Percentiles rank a stretch among this genome's conserved stretches.
Evolutionary conservation across 2,113 vertebrate genomes (phyloP).

Genomic region (Platysternon megacephalum): DNA sequence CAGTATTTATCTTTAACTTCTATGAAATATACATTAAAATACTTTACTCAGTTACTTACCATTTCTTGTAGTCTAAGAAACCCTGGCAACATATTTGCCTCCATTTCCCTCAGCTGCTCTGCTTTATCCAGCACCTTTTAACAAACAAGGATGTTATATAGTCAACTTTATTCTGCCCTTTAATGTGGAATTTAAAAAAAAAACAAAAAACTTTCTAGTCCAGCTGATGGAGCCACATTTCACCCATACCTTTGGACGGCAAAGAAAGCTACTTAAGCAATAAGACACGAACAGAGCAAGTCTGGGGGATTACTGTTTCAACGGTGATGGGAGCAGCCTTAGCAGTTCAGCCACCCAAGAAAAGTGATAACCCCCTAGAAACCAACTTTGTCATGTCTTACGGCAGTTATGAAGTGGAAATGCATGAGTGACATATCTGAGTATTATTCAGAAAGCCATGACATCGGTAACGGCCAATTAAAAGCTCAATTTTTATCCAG

Average conservation of each 20-base stretch:
- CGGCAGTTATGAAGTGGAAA: not conserved
- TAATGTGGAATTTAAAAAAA: not conserved
- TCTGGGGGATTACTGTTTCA: not conserved
- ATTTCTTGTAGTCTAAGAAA: conserved; percentile 95
- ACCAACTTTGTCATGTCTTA: not conserved
- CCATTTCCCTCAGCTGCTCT: conserved; percentile 91
- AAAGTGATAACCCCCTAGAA: not conserved
- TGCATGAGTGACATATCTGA: not conserved
- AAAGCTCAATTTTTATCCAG: not conserved
- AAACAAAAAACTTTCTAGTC: not conserved
- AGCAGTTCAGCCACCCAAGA: not conserved
- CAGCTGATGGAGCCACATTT: not conserved
- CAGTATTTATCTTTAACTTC: not conserved
- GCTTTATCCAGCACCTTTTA: conserved; percentile 93
- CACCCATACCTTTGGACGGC: not conserved
- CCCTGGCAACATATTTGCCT: conserved; percentile 91
- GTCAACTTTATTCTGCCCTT: not conserved
- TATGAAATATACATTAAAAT: accelerated
- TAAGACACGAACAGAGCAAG: not conserved
- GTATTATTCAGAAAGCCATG: not conserved
- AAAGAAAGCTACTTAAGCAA: not conserved
- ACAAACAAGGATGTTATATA: conserved; percentile 6
- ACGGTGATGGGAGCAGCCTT: not conserved
- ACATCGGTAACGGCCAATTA: not conserved
- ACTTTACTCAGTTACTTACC: conserved; percentile 81